Evolutionary conservation across 2,888 invertebrate species (phyloP), one percentile per base, ranked within the genome.

Genomic region (Cephus sareptanus): DNA sequence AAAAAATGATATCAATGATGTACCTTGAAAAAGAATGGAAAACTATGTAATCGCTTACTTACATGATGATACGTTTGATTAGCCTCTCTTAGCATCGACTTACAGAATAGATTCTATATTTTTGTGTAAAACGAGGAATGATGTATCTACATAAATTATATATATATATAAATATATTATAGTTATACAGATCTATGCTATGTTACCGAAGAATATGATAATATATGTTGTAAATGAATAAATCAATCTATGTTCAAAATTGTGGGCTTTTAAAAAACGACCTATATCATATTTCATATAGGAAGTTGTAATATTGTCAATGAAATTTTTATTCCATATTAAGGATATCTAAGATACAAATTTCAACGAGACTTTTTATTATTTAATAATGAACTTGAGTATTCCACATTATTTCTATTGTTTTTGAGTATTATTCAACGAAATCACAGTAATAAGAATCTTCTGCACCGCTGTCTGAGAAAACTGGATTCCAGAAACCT

Each of bases 181-280:
- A 86, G 83, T 85, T 84, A 86, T 84, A 89, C 88, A 88, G 89
- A 87, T 90, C 89, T 91, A 90, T 89, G 83, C 88, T 89, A 87
- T 89, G 90, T 91, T 90, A 90, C 82, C 88, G 87, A 85, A 89
- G 88, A 87, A 86, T 89, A 89, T 89, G 85, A 85, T 85, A 88
- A 90, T 90, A 89, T 88, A 90, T 90, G 90, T 90, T 90, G 89
- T 90, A 85, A 88, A 87, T 87, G 89, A 90, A 91, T 91, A 90
- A 91, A 91, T 89, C 86, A 88, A 85, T 91, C 88, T 90, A 91
- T 90, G 90, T 90, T 90, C 87, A 87, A 88, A 85, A 77, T 15
- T 76, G 78, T 77, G 75, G 69, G 71, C 23, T 23, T 56, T 23
- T 23, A 9, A 56, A 56, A 23, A 23, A 56, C 9, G 0, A 56